Conservation (phyloP, 2,797 vertebrate genomes). For the Morus bassanus region DNA sequence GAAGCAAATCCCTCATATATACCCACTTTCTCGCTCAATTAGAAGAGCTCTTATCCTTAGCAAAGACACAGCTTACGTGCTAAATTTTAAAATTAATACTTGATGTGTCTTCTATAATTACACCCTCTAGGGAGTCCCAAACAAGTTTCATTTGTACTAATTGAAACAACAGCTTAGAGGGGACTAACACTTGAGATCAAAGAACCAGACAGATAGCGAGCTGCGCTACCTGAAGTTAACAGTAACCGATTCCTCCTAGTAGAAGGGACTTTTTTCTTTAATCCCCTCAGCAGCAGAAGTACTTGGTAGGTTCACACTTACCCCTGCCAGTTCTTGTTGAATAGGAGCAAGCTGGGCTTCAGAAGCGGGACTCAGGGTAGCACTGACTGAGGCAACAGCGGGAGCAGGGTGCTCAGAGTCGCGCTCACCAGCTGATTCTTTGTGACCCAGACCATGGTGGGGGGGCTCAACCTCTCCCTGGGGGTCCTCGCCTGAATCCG, state of each 20-base stretch:
- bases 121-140: neutral
- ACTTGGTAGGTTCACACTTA: slow-evolving; percentile 67
- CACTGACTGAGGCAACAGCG: slow-evolving; percentile 60
- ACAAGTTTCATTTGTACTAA: neutral
- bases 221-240: neutral
- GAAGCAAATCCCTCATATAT: neutral
- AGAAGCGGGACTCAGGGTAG: slow-evolving; percentile 59
- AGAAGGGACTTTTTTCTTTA: neutral
- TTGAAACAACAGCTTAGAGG: neutral
- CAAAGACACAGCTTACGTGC: neutral
- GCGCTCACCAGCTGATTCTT: slow-evolving; percentile 65
- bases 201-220: neutral
- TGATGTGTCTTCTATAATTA: neutral
- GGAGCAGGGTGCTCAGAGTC: slow-evolving; percentile 68
- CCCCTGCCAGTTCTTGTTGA: slow-evolving; percentile 71
- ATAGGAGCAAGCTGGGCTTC: slow-evolving; percentile 70
- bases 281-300: slow-evolving; percentile 22
- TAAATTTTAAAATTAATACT: neutral
- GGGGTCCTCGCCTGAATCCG: slow-evolving; percentile 74
- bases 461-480: slow-evolving; percentile 72
- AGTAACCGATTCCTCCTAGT: neutral
- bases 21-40: neutral
- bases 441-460: slow-evolving; percentile 58
- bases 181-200: neutral
- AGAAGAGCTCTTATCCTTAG: neutral